Evolutionary conservation across 2,888 invertebrate genomes (phyloP), one percentile per base, ranked within the genome.

Genomic region (Metalampra italica): DNA sequence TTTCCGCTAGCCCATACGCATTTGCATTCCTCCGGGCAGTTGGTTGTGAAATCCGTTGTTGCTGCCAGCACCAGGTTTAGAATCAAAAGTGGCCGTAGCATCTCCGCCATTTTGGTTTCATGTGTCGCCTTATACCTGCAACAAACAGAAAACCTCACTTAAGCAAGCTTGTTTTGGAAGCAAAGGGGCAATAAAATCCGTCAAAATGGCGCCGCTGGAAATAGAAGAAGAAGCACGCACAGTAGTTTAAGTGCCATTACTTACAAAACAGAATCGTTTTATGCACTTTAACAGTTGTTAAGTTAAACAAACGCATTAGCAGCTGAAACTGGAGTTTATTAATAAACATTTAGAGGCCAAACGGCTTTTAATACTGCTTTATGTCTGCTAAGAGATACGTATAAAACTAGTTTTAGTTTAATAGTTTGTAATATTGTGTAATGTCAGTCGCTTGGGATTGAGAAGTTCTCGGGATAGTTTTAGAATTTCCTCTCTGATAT

Each of bases 1-100:
- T 94, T 95, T 7, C 97, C 96, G 52, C 93, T 93, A 29, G 93
- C 93, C 97, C 97, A 97, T 56, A 94, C 93, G 76, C 97, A 97
- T 68, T 93, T 92, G 86, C 97, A 97, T 49, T 89, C 88, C 56
- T 89, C 73, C 9, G 92, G 91, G 75, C 94, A 95, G 70, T 91
- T 90, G 30, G 86, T 87, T 46, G 91, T 90, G 77, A 92, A 92
- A 64, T 90, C 90, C 14, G 82, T 82, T 44, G 81, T 68, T 9
- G 80, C 70, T 15, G 71, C 67, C 39, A 79, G 56, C 46, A 75
- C 60, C 49, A 82, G 50, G 56, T 67, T 70, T 22, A 83, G 54
- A 36, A 79, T 54, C 52, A 81, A 53, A 13, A 76, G 60, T 53
- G 62, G 59, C 62, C 66, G 73, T 49, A 81, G 64, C 51, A 64